Conservation (phyloP, 2,797 vertebrate species). For the Cyclopterus lumpus region DNA sequence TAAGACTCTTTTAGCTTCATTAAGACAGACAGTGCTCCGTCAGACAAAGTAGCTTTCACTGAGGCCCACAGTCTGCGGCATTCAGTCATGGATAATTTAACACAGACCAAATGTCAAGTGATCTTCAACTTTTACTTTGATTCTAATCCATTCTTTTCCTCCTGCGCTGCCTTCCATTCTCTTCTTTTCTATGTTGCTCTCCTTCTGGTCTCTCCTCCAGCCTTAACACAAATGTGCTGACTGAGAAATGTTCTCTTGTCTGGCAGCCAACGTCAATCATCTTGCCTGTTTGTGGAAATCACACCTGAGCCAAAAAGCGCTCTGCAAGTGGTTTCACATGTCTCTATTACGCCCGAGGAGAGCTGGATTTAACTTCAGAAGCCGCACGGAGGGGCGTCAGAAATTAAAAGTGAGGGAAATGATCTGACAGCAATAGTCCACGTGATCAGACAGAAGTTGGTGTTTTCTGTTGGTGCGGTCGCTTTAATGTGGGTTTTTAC, state of each 20-base stretch:
- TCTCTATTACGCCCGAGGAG: conserved; percentile 59
- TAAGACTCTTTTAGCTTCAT: conserved; percentile 87
- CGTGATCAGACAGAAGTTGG: conserved; percentile 54
- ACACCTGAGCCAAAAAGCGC: conserved; percentile 67
- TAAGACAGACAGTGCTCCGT: conserved; percentile 80
- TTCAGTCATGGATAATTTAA: conserved; percentile 81
- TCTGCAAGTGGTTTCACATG: conserved; percentile 66
- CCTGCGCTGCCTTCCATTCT: conserved; percentile 2
- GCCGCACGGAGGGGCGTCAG: conserved; percentile 40
- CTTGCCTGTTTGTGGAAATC: conserved; percentile 68
- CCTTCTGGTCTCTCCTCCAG: conserved; percentile 13
- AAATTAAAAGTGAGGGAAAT: conserved; percentile 61
- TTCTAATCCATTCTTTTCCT: conserved; percentile 48
- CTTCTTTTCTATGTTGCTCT: conserved; percentile 5
- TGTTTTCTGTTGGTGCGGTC: conserved; percentile 47
- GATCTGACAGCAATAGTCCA: conserved; percentile 56
- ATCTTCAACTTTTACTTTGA: conserved; percentile 75
- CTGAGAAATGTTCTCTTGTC: conserved; percentile 52
- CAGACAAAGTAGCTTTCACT: conserved; percentile 85
- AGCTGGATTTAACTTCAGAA: conserved; percentile 60
- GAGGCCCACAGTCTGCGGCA: conserved; percentile 67
- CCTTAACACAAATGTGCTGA: conserved; percentile 61
- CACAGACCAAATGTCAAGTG: conserved; percentile 80
- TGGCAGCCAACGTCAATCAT: conserved; percentile 65
- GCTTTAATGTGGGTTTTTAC: conserved; percentile 67